Conservation (phyloP, 2,797 vertebrate species). For the Rachycentron canadum region DNA sequence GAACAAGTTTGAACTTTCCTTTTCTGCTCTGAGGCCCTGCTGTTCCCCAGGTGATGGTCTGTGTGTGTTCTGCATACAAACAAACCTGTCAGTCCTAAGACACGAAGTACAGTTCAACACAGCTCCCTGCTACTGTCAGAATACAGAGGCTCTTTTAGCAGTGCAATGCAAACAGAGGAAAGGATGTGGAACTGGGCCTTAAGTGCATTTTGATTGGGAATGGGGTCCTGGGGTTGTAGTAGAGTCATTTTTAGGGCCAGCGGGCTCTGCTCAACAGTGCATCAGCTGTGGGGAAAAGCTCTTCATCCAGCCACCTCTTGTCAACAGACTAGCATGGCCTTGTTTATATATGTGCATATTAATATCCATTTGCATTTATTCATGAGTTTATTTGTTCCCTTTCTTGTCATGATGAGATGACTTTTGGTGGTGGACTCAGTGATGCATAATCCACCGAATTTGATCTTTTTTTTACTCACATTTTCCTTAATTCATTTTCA, state of each 20-base stretch:
- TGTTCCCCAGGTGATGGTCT: constrained; percentile 69
- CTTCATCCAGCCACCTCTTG: constrained; percentile 52
- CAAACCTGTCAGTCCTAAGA: constrained; percentile 74
- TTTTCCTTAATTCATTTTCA: constrained; percentile 26
- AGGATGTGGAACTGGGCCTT: constrained; percentile 60
- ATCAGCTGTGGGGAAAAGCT: constrained; percentile 48
- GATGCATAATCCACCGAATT: constrained; percentile 51
- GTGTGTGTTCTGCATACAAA: constrained; percentile 80
- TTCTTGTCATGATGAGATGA: constrained; percentile 60
- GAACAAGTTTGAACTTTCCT: constrained; percentile 67
- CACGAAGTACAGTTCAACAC: constrained; percentile 66
- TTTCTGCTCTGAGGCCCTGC: constrained; percentile 66
- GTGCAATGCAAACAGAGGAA: constrained; percentile 54
- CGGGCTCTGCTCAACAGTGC: constrained; percentile 47
- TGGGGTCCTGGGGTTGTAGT: constrained; percentile 43
- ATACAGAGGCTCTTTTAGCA: constrained; percentile 63
- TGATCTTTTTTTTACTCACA: constrained; percentile 46
- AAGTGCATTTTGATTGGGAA: constrained; percentile 73
- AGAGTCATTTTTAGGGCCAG: constrained; percentile 51
- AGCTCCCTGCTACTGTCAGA: constrained; percentile 64
- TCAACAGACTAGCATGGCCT: constrained; percentile 51
- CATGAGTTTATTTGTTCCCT: constrained; percentile 68
- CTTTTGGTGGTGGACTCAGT: constrained; percentile 54
- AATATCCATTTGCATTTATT: constrained; percentile 67
- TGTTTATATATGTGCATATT: constrained; percentile 68